Evolutionary conservation across 2,113 vertebrate species (phyloP).

Genomic region (Seriola quinqueradiata): DNA sequence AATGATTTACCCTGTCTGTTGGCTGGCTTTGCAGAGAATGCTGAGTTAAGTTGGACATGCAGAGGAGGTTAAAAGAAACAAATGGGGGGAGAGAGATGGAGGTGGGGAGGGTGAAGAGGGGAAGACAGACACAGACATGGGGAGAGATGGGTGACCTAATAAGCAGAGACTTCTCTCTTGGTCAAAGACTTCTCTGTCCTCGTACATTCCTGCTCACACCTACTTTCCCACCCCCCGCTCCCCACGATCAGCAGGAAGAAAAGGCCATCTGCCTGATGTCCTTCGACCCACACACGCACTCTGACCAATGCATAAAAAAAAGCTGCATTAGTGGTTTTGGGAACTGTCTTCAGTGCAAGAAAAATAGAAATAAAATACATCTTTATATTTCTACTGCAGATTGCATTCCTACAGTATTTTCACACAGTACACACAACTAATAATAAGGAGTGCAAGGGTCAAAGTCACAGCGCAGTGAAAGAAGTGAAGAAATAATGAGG

Average conservation of each 20-base stretch:
- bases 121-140: conserved; percentile 11
- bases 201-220: conserved; percentile 71
- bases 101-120: conserved; percentile 1
- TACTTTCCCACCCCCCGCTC: conserved; percentile 49
- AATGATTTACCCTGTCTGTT: conserved; percentile 46
- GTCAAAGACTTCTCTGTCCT: conserved; percentile 72
- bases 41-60: conserved; percentile 28
- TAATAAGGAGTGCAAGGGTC: conserved; percentile 16
- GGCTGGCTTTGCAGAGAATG: conserved; percentile 38
- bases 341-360: not conserved
- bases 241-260: conserved; percentile 27
- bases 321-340: conserved; percentile 1
- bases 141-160: conserved; percentile 55
- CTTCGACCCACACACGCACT: conserved; percentile 48
- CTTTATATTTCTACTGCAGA: not conserved
- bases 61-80: conserved; percentile 31
- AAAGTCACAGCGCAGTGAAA: not conserved
- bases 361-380: not conserved
- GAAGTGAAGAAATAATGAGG: not conserved
- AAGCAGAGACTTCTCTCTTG: conserved; percentile 46
- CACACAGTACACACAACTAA: not conserved
- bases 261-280: conserved; percentile 74
- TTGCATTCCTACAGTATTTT: not conserved
- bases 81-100: conserved; percentile 8
- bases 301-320: conserved; percentile 19